Evolutionary conservation across 2,113 vertebrate genomes (phyloP).

Genomic region (Pseudois nayaur): DNA sequence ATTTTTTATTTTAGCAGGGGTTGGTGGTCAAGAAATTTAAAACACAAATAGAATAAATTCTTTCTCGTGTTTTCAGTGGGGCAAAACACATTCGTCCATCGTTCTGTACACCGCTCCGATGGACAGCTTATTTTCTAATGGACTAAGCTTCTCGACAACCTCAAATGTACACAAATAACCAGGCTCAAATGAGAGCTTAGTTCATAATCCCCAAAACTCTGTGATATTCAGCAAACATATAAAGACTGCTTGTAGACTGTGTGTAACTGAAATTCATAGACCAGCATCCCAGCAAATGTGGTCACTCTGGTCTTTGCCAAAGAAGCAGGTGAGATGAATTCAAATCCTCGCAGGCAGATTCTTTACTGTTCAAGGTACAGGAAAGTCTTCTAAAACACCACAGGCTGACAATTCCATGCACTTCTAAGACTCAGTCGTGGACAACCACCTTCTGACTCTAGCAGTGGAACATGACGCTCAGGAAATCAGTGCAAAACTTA

Average conservation of each 20-base stretch:
- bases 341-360: background rate
- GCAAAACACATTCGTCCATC: background rate
- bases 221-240: background rate
- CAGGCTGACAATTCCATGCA: rapidly evolving
- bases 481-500: background rate
- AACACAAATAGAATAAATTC: background rate
- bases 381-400: background rate
- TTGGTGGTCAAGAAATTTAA: background rate
- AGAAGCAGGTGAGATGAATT: background rate
- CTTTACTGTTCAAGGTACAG: rapidly evolving
- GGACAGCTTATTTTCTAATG: background rate
- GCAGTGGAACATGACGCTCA: background rate
- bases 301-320: background rate
- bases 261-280: background rate
- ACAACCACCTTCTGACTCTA: background rate
- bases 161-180: background rate
- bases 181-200: background rate
- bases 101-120: background rate
- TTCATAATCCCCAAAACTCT: background rate
- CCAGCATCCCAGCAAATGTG: background rate
- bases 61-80: background rate
- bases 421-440: background rate
- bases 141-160: background rate
- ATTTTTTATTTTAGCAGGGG: background rate
- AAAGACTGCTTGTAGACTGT: background rate